Base-by-base conservation (phyloP, 35 echinoderm and acorn worm species). In the Eucidaris tribuloides region DNA sequence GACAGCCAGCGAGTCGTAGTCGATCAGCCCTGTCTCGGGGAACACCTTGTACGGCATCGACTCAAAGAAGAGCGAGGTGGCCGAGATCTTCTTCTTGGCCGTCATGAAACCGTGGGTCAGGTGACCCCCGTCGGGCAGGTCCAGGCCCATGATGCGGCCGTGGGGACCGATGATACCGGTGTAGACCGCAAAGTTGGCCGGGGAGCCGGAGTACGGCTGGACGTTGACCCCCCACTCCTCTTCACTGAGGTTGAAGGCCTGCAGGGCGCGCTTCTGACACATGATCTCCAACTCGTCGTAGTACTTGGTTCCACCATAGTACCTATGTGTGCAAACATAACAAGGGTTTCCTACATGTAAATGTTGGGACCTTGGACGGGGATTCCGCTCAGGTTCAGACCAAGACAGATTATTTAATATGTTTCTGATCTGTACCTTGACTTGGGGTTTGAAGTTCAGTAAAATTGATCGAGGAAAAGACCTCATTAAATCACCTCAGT, bases 221-320 rank as follows among this genome's bases (percentile, higher is more conserved):
- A 97, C 94, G 46, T 97, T 97, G 81, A 93, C 94, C 3, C 94
- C 94, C 94, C 94, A 97, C 55, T 97, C 78, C 24, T 92, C 94
- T 0, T 86, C 84, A 57, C 78, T 74, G 9, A 97, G 50, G 20
- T 79, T 40, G 78, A 82, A 97, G 19, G 78, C 90, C 50, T 92
- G 76, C 20, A 86, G 45, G 4, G 94, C 94, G 27, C 94, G 65
- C 56, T 93, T 84, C 33, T 93, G 90, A 31, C 88, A 91, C 17
- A 97, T 77, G 37, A 25, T 44, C 45, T 97, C 94, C 35, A 97
- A 50, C 54, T 93, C 83, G 77, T 97, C 94, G 76, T 81, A 89
- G 56, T 76, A 62, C 46, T 97, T 25, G 19, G 85, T 97, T 25
- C 94, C 94, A 42, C 94, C 94, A 86, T 97, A 97, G 68, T 97